A percentile compares a stretch with the other conserved stretches of the same genome.
phyloP scores from a whole-genome alignment of 2,113 vertebrate species.

The Tachysurus vachellii region DNA sequence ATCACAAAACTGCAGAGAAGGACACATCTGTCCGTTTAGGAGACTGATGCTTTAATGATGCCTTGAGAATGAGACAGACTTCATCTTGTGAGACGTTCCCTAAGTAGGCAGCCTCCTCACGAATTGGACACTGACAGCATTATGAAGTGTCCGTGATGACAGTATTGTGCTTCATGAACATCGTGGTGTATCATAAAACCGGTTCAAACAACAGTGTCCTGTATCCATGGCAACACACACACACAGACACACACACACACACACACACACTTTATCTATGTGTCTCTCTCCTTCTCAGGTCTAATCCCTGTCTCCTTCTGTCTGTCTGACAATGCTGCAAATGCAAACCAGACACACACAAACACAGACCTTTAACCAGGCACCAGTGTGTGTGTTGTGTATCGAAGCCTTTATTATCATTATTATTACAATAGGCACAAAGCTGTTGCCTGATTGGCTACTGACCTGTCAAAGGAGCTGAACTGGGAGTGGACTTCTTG shows the following conservation, averaged over 20 bases:
- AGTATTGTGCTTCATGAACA: neutral
- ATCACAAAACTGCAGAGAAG: neutral
- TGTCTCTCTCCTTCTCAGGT: constrained; percentile 47
- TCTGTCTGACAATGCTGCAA: constrained; percentile 70
- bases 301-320: constrained; percentile 53
- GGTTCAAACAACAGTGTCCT: neutral
- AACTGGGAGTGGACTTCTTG: constrained; percentile 80
- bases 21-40: neutral
- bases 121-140: neutral
- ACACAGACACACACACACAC: neutral
- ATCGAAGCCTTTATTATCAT: no score
- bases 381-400: neutral
- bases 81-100: neutral
- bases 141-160: constrained; percentile 12
- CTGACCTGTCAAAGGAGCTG: constrained; percentile 93
- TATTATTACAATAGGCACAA: neutral
- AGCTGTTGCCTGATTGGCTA: neutral
- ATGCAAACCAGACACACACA: constrained; percentile 76
- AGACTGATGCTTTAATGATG: neutral
- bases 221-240: constrained; percentile 3
- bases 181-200: neutral
- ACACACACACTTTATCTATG: constrained; percentile 37
- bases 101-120: neutral
- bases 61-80: neutral
- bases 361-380: constrained; percentile 50